phyloP scores from a whole-genome alignment of 92 coral and sea anemone species.

The Epizoanthus scotinus region DNA sequence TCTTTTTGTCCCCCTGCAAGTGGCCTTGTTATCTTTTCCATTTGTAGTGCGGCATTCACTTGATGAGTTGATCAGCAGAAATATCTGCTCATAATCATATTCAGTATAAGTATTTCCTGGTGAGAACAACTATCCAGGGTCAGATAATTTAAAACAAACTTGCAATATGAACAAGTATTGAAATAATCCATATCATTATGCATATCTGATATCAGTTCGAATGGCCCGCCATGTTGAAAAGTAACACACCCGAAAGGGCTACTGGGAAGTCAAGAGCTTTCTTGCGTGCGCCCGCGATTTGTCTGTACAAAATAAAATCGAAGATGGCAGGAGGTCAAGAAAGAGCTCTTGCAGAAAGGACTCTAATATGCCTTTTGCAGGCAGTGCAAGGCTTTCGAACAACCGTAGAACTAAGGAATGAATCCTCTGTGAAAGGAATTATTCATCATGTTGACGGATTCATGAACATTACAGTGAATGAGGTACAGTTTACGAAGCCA shows the following conservation, averaged over 20 bases:
- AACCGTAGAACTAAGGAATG: conserved; percentile 94
- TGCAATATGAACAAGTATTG: not conserved
- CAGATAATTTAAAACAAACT: too few species aligned
- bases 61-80: not conserved
- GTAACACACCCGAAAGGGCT: conserved; percentile 6
- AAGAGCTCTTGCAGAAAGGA: conserved; percentile 76
- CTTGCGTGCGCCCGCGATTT: conserved; percentile 18
- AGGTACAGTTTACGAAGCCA: conserved; percentile 74
- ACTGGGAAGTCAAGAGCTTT: conserved; percentile 4
- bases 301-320: not conserved
- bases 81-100: too few species aligned
- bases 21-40: not conserved
- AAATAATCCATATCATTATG: too few species aligned
- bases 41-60: not conserved
- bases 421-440: conserved; percentile 79
- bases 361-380: conserved; percentile 87
- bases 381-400: conserved; percentile 87
- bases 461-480: conserved; percentile 84
- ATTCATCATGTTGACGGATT: conserved; percentile 90
- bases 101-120: too few species aligned
- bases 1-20: not conserved
- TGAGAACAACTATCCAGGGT: too few species aligned
- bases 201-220: too few species aligned
- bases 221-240: conserved; percentile 9
- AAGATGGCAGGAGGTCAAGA: conserved; percentile 91